Evolutionary conservation across 92 coral and sea anemone genomes (phyloP).

Genomic region (Heliopora coerulea): DNA sequence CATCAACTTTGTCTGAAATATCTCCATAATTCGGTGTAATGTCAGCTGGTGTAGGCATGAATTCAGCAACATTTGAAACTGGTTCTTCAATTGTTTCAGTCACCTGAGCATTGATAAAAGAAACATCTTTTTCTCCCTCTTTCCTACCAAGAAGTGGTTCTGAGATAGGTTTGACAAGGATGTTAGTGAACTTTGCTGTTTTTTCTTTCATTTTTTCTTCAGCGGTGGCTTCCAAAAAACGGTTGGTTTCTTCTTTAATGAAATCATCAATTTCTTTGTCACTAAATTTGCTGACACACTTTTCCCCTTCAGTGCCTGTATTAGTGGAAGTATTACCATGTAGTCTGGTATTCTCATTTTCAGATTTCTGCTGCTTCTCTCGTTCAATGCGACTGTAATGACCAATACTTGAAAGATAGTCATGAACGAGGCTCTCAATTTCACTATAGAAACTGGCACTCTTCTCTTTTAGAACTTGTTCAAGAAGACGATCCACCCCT

Average conservation of each 20-base stretch:
- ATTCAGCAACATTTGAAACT: no score
- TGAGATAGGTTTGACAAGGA: no score
- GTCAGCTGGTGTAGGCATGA: no score
- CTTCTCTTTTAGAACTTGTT: conserved; percentile 77
- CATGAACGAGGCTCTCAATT: conserved; percentile 88
- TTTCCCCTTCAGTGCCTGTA: conserved; percentile 1
- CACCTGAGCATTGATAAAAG: no score
- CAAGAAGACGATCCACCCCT: conserved; percentile 83
- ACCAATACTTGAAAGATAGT: conserved; percentile 68
- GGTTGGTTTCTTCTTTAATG: conserved; percentile 29
- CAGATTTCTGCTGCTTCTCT: background rate
- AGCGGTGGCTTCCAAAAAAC: conserved; percentile 15
- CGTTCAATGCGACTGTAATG: conserved; percentile 37
- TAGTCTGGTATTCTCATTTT: background rate
- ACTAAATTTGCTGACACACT: conserved; percentile 23
- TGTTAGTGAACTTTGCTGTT: background rate
- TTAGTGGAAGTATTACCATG: conserved; percentile 22
- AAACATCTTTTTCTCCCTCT: background rate
- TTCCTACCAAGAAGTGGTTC: no score
- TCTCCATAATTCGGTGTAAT: no score
- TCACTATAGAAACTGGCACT: conserved; percentile 76
- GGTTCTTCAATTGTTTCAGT: no score
- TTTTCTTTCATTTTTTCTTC: conserved; percentile 26
- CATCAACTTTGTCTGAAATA: no score
- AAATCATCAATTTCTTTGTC: conserved; percentile 37